A percentile compares a stretch with the other conserved stretches of the same genome.
Evolutionary conservation across 2,888 invertebrate genomes (phyloP).

Genomic region (Zygaena filipendulae): DNA sequence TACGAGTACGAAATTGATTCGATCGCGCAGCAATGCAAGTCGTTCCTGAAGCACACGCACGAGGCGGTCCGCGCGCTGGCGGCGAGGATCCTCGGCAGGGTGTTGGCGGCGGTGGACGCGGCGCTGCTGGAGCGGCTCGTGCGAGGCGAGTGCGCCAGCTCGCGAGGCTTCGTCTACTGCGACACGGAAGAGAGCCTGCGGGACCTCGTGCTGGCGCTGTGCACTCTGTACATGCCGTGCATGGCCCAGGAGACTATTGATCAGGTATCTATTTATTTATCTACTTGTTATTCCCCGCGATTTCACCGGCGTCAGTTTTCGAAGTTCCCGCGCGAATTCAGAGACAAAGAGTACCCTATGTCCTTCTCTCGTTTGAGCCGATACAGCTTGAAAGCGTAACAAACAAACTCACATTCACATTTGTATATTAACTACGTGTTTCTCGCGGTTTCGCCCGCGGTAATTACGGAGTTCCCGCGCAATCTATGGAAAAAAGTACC

Average conservation of each 20-base stretch:
- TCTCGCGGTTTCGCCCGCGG: too few species aligned
- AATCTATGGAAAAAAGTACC: too few species aligned
- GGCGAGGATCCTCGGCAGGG: constrained; percentile 78
- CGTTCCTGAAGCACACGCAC: constrained; percentile 82
- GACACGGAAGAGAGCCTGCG: constrained; percentile 72
- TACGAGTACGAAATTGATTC: constrained; percentile 61
- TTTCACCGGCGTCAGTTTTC: too few species aligned
- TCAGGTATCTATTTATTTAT: constrained; percentile 52
- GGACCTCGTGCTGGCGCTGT: constrained; percentile 77
- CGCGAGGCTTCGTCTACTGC: constrained; percentile 70
- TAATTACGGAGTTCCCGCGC: too few species aligned
- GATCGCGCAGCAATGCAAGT: constrained; percentile 74
- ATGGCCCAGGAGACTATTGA: constrained; percentile 80
- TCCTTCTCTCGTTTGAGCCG: too few species aligned
- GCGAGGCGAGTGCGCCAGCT: constrained; percentile 33
- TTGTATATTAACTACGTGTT: too few species aligned
- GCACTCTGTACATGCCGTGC: constrained; percentile 77
- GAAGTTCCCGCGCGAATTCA: too few species aligned
- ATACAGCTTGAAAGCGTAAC: too few species aligned
- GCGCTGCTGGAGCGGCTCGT: constrained; percentile 67
- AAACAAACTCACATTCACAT: too few species aligned
- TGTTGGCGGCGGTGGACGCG: constrained; percentile 73
- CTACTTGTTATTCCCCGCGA: too few species aligned
- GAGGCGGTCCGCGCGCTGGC: constrained; percentile 86
- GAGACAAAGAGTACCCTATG: too few species aligned